These are phyloP conservation scores for Romanomermis culicivorax DNA, from an alignment of 2,888 invertebrate species.

Conservation along the genomic window DNA sequence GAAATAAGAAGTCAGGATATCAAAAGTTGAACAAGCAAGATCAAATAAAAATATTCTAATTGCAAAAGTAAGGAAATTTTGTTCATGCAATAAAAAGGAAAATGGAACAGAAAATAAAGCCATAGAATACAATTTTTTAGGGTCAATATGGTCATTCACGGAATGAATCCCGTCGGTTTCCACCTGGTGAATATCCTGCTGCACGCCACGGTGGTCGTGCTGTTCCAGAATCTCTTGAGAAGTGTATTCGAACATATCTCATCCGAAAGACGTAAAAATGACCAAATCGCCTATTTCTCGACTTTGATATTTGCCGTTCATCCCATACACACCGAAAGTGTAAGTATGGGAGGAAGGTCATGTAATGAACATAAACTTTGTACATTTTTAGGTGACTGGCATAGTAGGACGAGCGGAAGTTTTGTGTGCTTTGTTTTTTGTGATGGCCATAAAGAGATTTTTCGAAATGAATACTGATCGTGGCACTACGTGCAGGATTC, in stretches of 20 bases:
- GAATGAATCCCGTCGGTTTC: slow-evolving; percentile 39
- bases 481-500: no score
- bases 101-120: no score
- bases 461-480: no score
- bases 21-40: no score
- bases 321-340: slow-evolving; percentile 78
- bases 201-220: slow-evolving; percentile 42
- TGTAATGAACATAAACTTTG: no score
- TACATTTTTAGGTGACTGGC: slow-evolving; percentile 49
- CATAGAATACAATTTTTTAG: no score
- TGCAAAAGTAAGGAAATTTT: no score
- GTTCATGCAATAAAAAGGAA: no score
- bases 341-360: slow-evolving; percentile 27
- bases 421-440: slow-evolving; percentile 54
- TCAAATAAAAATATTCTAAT: no score
- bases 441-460: slow-evolving; percentile 26
- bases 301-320: slow-evolving; percentile 64
- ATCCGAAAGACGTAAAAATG: slow-evolving; percentile 7
- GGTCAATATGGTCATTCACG: no score
- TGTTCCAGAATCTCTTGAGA: no score
- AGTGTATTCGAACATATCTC: slow-evolving; percentile 9
- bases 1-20: no score
- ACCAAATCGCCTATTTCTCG: slow-evolving; percentile 23
- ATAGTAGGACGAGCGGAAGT: slow-evolving; percentile 80
- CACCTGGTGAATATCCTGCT: slow-evolving; percentile 53